Evolutionary conservation across 2,113 vertebrate genomes (phyloP).

Genomic region (Antechinus stuartii): DNA sequence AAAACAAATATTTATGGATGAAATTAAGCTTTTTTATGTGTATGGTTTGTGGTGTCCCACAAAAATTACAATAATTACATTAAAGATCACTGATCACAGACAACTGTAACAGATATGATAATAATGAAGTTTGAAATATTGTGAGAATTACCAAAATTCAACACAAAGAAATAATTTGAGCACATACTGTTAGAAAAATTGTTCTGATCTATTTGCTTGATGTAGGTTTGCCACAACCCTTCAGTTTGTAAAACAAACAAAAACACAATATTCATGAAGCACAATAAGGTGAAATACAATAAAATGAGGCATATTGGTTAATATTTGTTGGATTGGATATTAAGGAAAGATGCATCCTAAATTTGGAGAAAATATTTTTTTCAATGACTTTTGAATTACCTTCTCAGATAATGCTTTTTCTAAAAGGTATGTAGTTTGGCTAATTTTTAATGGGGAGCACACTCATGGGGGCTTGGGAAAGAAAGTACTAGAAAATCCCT

Average conservation of each 20-base stretch:
- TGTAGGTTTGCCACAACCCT: neutral
- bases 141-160: neutral
- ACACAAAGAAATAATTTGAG: neutral
- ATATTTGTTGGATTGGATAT: neutral
- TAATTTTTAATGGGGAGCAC: neutral
- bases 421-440: neutral
- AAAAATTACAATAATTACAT: neutral
- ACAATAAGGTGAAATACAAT: neutral
- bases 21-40: neutral
- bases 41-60: neutral
- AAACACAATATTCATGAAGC: neutral
- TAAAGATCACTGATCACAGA: neutral
- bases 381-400: neutral
- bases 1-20: neutral
- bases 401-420: neutral
- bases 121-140: neutral
- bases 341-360: neutral
- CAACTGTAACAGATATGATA: neutral
- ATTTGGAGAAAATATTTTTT: neutral
- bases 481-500: neutral
- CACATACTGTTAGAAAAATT: neutral
- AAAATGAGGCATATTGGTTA: neutral
- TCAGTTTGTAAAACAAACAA: neutral
- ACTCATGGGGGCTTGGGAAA: neutral
- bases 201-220: neutral